Conservation (phyloP, 1,140 invertebrate genomes). For the Apis florea region DNA sequence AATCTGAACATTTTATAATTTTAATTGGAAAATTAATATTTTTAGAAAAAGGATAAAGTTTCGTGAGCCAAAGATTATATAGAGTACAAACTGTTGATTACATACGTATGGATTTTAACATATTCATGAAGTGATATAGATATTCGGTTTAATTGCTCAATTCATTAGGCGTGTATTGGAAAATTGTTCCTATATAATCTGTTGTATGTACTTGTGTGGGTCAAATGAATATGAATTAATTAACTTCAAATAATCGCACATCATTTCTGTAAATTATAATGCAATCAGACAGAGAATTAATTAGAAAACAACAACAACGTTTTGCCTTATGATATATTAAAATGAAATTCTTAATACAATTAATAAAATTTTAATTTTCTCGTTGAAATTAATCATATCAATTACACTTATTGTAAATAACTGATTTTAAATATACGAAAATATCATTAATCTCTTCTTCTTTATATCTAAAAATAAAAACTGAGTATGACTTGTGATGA, state of each 20-base stretch:
- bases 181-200: background rate
- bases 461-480: too few species aligned
- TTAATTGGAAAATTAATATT: too few species aligned
- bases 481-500: too few species aligned
- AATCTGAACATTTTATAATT: too few species aligned
- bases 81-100: background rate
- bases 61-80: background rate
- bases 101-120: background rate
- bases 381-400: too few species aligned
- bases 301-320: background rate
- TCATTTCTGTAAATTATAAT: background rate
- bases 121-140: background rate
- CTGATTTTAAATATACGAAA: too few species aligned
- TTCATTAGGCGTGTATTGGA: slow-evolving; percentile 12
- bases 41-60: too few species aligned
- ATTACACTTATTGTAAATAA: too few species aligned
- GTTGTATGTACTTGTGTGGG: background rate
- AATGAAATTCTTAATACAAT: background rate
- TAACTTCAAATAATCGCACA: background rate
- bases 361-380: too few species aligned
- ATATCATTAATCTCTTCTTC: too few species aligned
- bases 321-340: background rate
- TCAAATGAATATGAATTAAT: slow-evolving; percentile 20
- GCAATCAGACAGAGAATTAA: background rate
- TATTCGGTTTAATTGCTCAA: slow-evolving; percentile 26